Evolutionary conservation across 2,113 vertebrate species (phyloP).

Genomic region (Hippoglossus stenolepis): DNA sequence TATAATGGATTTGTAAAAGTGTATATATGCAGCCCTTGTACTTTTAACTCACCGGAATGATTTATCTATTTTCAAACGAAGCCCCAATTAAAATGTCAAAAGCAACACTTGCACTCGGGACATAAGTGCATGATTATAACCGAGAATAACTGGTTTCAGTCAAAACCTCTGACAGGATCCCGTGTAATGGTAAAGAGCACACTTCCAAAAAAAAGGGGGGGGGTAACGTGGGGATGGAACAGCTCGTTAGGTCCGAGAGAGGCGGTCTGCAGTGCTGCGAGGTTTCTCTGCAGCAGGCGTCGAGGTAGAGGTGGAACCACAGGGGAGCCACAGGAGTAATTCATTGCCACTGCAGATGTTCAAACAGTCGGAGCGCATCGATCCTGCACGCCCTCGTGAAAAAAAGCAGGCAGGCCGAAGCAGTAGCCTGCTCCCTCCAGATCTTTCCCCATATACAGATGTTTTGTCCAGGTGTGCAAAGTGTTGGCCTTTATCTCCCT

Average conservation of each 20-base stretch:
- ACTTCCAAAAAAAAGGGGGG: background rate
- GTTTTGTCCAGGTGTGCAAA: background rate
- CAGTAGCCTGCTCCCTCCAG: slow-evolving; percentile 8
- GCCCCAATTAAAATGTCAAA: background rate
- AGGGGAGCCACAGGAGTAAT: slow-evolving; percentile 64
- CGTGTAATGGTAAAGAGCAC: background rate
- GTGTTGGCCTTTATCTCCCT: too few relatives aligned
- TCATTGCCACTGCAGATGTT: slow-evolving; percentile 76
- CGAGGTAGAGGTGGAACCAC: slow-evolving; percentile 57
- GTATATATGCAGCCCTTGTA: background rate
- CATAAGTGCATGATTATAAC: too few relatives aligned
- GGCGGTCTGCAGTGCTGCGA: slow-evolving; percentile 47
- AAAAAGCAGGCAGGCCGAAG: slow-evolving; percentile 18
- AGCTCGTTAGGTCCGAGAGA: slow-evolving; percentile 11
- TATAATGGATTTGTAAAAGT: too few relatives aligned
- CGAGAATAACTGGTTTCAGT: too few relatives aligned
- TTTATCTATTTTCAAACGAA: background rate
- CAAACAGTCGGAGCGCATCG: slow-evolving; percentile 60
- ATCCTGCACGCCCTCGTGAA: slow-evolving; percentile 44
- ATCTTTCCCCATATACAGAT: background rate
- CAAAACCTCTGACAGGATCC: background rate
- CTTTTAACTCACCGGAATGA: background rate
- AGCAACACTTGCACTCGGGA: background rate
- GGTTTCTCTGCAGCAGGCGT: slow-evolving; percentile 56
- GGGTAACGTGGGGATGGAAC: too few relatives aligned